phyloP scores from a whole-genome alignment of 2,113 vertebrate genomes.

The Lipophrys pholis region DNA sequence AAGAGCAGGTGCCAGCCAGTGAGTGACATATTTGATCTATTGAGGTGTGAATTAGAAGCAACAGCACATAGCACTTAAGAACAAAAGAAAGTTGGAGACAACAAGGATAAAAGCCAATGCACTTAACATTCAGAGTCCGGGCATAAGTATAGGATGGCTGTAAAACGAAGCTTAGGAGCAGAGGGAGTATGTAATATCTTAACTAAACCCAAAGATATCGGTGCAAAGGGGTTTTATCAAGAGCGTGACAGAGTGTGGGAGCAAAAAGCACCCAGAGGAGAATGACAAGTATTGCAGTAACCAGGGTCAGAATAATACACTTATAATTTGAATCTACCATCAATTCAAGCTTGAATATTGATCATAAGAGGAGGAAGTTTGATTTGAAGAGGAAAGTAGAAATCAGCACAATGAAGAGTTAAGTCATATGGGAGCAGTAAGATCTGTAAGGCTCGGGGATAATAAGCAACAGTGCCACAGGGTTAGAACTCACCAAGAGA shows the following conservation, averaged over 20 bases:
- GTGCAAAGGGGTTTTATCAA: constrained; percentile 33
- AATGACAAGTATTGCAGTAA: not conserved
- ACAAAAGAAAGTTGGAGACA: constrained; percentile 33
- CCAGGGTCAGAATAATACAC: constrained; percentile 2
- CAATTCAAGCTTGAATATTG: constrained; percentile 27
- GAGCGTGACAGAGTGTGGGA: constrained; percentile 20
- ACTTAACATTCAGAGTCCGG: constrained; percentile 35
- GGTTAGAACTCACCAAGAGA: constrained; percentile 57
- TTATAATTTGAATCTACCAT: constrained; percentile 18
- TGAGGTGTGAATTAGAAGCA: constrained; percentile 48
- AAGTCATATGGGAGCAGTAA: constrained; percentile 36
- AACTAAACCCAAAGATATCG: constrained; percentile 35
- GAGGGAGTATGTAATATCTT: constrained; percentile 45
- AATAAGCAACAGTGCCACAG: constrained; percentile 63
- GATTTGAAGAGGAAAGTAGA: constrained; percentile 27
- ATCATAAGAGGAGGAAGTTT: constrained; percentile 31
- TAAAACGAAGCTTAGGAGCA: constrained; percentile 19
- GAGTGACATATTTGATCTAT: constrained; percentile 47
- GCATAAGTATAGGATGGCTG: constrained; percentile 37
- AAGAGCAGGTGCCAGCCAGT: not conserved
- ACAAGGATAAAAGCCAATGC: constrained; percentile 5
- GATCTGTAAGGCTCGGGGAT: constrained; percentile 54
- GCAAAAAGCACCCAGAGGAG: constrained; percentile 22
- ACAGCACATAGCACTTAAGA: constrained; percentile 7
- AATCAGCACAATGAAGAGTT: constrained; percentile 3